Evolutionary conservation across 2,888 invertebrate species (phyloP).

Genomic region (Drosophila neutralis): DNA sequence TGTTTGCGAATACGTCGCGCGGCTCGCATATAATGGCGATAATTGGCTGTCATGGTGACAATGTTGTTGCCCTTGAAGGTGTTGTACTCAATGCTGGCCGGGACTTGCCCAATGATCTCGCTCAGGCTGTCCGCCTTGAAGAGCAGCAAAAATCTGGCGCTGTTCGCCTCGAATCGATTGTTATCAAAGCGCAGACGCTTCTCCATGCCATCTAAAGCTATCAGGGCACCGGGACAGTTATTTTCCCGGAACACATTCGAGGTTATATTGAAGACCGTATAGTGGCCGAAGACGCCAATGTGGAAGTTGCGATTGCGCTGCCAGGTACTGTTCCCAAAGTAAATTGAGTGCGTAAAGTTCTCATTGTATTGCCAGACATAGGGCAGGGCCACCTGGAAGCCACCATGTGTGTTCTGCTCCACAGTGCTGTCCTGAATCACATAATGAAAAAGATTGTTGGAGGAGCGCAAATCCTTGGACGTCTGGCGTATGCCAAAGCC

Average conservation of each 20-base stretch:
- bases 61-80: conserved; percentile 89
- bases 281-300: conserved; percentile 96
- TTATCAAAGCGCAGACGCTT: conserved; percentile 94
- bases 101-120: conserved; percentile 94
- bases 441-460: conserved; percentile 99
- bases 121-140: conserved; percentile 96
- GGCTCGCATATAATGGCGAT: conserved; percentile 58
- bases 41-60: conserved; percentile 82
- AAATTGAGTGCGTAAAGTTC: conserved; percentile 96
- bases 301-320: conserved; percentile 93
- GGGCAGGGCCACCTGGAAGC: conserved; percentile 94
- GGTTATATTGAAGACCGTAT: conserved; percentile 94
- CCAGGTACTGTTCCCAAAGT: conserved; percentile 94
- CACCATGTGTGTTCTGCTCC: conserved; percentile 93
- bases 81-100: conserved; percentile 92
- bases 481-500: conserved; percentile 94
- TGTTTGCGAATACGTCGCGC: conserved; percentile 64
- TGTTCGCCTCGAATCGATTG: conserved; percentile 92
- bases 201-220: conserved; percentile 97
- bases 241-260: conserved; percentile 94
- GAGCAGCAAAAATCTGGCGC: conserved; percentile 93
- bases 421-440: conserved; percentile 93
- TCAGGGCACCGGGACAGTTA: conserved; percentile 91
- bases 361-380: conserved; percentile 98
- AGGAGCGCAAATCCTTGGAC: conserved; percentile 96